phyloP scores from a whole-genome alignment of 2,113 vertebrate species.

The Pomatostomus ruficeps region DNA sequence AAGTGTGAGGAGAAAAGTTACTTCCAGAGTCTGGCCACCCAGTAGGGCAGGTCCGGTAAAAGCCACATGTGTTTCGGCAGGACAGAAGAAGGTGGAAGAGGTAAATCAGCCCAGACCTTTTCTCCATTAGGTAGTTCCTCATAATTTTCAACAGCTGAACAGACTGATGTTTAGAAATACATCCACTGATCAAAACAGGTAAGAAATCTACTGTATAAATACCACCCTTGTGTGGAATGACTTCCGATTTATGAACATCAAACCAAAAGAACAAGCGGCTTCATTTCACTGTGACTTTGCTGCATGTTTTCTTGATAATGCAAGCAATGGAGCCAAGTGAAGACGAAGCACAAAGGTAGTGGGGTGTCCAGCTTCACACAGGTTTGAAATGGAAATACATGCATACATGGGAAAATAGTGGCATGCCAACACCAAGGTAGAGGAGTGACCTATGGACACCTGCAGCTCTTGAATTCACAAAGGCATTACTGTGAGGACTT shows the following conservation, averaged over 20 bases:
- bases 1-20: background rate
- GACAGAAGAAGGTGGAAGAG: background rate
- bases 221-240: background rate
- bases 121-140: background rate
- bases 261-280: background rate
- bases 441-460: background rate
- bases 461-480: background rate
- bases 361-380: background rate
- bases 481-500: background rate
- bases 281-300: background rate
- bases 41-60: background rate
- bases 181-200: background rate
- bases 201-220: background rate
- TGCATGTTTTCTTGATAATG: background rate
- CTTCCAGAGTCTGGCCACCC: background rate
- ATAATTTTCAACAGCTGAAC: background rate
- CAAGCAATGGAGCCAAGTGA: background rate
- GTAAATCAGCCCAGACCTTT: background rate
- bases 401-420: background rate
- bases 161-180: background rate
- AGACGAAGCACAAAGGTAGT: background rate
- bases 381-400: background rate
- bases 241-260: background rate
- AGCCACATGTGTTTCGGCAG: background rate
- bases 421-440: background rate